Percentiles rank a stretch among this genome's conserved stretches.
These are phyloP conservation scores for Timema cristinae DNA, from an alignment of 2,888 invertebrate genomes.

Conservation along the genomic window DNA sequence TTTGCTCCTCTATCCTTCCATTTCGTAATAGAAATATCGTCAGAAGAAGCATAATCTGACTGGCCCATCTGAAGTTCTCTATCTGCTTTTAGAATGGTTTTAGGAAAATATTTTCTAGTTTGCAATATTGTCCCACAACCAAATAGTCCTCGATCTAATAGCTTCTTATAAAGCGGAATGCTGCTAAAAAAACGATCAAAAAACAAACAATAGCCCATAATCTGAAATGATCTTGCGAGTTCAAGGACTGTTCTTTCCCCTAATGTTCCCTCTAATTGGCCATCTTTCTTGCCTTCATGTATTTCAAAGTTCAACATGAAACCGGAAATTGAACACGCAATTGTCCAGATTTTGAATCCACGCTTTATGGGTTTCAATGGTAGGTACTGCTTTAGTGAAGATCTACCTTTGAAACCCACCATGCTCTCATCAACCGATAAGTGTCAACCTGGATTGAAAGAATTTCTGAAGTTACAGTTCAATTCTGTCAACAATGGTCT, in stretches of 20 bases:
- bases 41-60: conserved; percentile 33
- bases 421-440: conserved; percentile 36
- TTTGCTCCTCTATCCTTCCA: conserved; percentile 39
- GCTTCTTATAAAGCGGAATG: conserved; percentile 34
- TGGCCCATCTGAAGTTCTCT: conserved; percentile 34
- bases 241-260: conserved; percentile 37
- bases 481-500: conserved; percentile 30
- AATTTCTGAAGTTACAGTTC: too few relatives aligned
- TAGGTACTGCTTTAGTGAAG: conserved; percentile 34
- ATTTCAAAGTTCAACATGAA: conserved; percentile 30
- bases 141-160: conserved; percentile 34
- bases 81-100: conserved; percentile 33
- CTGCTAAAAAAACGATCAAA: conserved; percentile 39
- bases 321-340: conserved; percentile 30
- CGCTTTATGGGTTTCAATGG: conserved; percentile 35
- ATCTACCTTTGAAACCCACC: conserved; percentile 36
- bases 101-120: conserved; percentile 36
- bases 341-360: conserved; percentile 36
- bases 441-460: conserved; percentile 26
- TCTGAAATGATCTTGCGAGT: conserved; percentile 33
- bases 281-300: conserved; percentile 24
- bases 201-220: conserved; percentile 35
- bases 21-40: conserved; percentile 35
- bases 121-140: conserved; percentile 37
- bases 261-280: conserved; percentile 18